Percentiles rank a stretch among this genome's conserved stretches.
Conservation (phyloP, 2,113 vertebrate genomes). For the Drymodes brunneopygia region DNA sequence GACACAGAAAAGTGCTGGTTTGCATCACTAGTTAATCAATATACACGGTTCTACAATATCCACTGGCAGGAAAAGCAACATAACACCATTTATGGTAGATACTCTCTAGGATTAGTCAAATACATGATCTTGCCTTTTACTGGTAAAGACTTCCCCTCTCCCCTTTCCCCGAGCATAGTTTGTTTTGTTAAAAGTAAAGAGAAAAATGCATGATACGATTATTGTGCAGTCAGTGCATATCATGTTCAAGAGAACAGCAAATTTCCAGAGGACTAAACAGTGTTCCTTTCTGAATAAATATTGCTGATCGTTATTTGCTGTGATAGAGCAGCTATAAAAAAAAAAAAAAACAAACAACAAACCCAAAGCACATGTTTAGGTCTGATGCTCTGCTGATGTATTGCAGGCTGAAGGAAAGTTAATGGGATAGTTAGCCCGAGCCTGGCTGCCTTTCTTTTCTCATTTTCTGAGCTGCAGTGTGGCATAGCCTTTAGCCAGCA, state of each 20-base stretch:
- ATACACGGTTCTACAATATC: not conserved
- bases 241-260: not conserved
- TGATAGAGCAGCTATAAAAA: slow-evolving; percentile 45
- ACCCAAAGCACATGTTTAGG: not conserved
- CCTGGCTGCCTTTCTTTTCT: slow-evolving; percentile 60
- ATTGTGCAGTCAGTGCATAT: not conserved
- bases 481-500: slow-evolving; percentile 62
- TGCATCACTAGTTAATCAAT: slow-evolving; percentile 27
- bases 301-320: slow-evolving; percentile 39
- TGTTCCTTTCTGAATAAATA: slow-evolving; percentile 55
- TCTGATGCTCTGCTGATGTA: slow-evolving; percentile 61
- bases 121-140: not conserved
- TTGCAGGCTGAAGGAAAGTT: slow-evolving; percentile 53
- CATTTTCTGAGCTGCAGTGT: slow-evolving; percentile 61
- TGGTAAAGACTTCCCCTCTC: not conserved
- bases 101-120: not conserved
- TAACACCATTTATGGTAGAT: not conserved
- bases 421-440: slow-evolving; percentile 51
- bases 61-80: not conserved
- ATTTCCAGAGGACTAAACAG: not conserved
- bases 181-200: not conserved
- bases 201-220: not conserved
- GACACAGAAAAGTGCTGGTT: not conserved
- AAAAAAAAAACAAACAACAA: not conserved
- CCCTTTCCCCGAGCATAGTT: not conserved